Conservation (phyloP, 2,888 invertebrate genomes). For the Pimpla rufipes region DNA sequence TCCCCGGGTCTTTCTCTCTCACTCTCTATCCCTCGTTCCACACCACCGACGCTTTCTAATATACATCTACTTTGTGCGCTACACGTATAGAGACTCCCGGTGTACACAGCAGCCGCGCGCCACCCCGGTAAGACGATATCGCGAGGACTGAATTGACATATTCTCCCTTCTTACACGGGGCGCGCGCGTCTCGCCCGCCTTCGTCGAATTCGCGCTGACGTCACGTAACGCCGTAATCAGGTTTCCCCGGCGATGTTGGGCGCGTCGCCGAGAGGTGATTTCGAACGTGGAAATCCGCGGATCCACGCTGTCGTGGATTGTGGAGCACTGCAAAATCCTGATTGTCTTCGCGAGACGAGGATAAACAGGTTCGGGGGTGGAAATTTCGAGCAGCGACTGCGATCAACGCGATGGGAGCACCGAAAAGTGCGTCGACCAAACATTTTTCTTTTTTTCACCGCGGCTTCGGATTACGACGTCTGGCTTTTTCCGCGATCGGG, state of each 20-base stretch:
- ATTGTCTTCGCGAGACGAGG: too few species aligned
- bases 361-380: too few species aligned
- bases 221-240: conserved; percentile 43
- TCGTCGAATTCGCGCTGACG: conserved; percentile 30
- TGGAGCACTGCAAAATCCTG: too few species aligned
- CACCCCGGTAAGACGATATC: conserved; percentile 45
- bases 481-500: neutral
- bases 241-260: neutral
- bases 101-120: neutral
- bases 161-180: neutral
- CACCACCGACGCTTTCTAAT: conserved; percentile 52
- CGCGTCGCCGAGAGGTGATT: too few species aligned
- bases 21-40: conserved; percentile 7
- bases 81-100: neutral
- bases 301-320: too few species aligned
- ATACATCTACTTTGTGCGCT: conserved; percentile 18
- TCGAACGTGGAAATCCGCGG: too few species aligned
- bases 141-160: conserved; percentile 55
- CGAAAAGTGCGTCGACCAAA: too few species aligned
- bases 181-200: conserved; percentile 11
- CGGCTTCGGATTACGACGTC: too few species aligned
- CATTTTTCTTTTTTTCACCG: too few species aligned
- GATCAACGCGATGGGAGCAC: too few species aligned
- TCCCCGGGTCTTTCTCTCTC: neutral
- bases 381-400: too few species aligned